Conservation (phyloP, 2,797 vertebrate species). For the Synanceia verrucosa region DNA sequence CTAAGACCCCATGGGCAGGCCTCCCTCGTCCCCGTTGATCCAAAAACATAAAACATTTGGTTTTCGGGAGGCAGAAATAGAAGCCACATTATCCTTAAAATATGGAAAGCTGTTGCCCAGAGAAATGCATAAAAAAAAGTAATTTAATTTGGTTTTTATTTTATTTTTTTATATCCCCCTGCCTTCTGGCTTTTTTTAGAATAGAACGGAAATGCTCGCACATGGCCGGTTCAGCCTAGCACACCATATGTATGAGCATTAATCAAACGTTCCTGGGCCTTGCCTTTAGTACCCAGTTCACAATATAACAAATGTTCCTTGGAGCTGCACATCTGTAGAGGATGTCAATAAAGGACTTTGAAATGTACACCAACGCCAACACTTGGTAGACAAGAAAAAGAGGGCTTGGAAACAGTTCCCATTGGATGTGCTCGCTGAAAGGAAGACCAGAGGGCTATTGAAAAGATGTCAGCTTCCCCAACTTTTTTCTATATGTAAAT, state of each 20-base stretch:
- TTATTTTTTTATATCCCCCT: slow-evolving; percentile 12
- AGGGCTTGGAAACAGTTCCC: slow-evolving; percentile 73
- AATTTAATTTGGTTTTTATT: slow-evolving; percentile 58
- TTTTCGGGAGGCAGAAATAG: slow-evolving; percentile 73
- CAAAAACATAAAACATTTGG: slow-evolving; percentile 73
- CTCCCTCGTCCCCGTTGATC: slow-evolving; percentile 60
- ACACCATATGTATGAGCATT: slow-evolving; percentile 64
- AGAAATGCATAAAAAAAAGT: slow-evolving; percentile 56
- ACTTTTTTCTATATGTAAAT: slow-evolving; percentile 81
- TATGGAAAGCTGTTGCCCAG: slow-evolving; percentile 68
- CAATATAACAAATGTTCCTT: slow-evolving; percentile 75
- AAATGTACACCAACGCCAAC: slow-evolving; percentile 77
- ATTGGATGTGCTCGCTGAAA: slow-evolving; percentile 65
- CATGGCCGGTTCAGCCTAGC: slow-evolving; percentile 21
- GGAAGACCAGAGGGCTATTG: slow-evolving; percentile 64
- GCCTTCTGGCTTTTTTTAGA: slow-evolving; percentile 61
- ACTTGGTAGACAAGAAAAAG: slow-evolving; percentile 68
- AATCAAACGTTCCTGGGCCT: slow-evolving; percentile 72
- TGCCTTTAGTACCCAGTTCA: slow-evolving; percentile 67
- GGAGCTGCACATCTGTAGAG: slow-evolving; percentile 77
- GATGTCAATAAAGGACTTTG: slow-evolving; percentile 78
- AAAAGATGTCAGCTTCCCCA: slow-evolving; percentile 70
- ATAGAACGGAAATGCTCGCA: slow-evolving; percentile 38
- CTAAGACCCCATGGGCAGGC: slow-evolving; percentile 71
- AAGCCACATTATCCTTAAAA: slow-evolving; percentile 70